phyloP scores from a whole-genome alignment of 2,888 invertebrate genomes.

The Lithosia quadra region DNA sequence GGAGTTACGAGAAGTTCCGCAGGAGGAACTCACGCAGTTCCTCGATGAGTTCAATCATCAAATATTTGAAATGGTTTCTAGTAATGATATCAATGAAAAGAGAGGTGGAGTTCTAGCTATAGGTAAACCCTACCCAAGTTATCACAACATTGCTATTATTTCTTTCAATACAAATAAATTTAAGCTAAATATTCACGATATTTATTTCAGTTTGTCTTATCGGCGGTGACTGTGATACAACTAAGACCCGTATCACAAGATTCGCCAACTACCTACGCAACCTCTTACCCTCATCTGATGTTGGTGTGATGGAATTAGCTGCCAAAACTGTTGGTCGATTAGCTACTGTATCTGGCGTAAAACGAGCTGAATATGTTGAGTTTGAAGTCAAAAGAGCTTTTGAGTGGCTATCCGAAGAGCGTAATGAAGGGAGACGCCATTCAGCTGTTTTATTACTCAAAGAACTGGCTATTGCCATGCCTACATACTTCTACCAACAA shows the following conservation, averaged over 20 bases:
- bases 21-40: slow-evolving; percentile 96
- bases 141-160: not conserved
- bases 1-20: slow-evolving; percentile 95
- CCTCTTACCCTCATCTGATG: slow-evolving; percentile 95
- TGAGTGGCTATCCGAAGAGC: slow-evolving; percentile 97
- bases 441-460: slow-evolving; percentile 97
- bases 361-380: slow-evolving; percentile 98
- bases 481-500: slow-evolving; percentile 98
- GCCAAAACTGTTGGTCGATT: slow-evolving; percentile 98
- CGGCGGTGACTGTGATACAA: slow-evolving; percentile 97
- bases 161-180: not conserved
- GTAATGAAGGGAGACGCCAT: slow-evolving; percentile 96
- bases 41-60: slow-evolving; percentile 98
- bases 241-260: slow-evolving; percentile 95
- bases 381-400: slow-evolving; percentile 98
- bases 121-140: slow-evolving; percentile 82
- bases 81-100: slow-evolving; percentile 96
- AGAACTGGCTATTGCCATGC: slow-evolving; percentile 97
- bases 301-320: slow-evolving; percentile 97
- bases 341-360: slow-evolving; percentile 96
- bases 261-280: slow-evolving; percentile 97
- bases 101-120: slow-evolving; percentile 98
- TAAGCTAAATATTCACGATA: not conserved
- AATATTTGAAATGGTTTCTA: slow-evolving; percentile 98
- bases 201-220: slow-evolving; percentile 93